phyloP scores from a whole-genome alignment of 2,797 vertebrate species.

The Cirrhinus mrigala region DNA sequence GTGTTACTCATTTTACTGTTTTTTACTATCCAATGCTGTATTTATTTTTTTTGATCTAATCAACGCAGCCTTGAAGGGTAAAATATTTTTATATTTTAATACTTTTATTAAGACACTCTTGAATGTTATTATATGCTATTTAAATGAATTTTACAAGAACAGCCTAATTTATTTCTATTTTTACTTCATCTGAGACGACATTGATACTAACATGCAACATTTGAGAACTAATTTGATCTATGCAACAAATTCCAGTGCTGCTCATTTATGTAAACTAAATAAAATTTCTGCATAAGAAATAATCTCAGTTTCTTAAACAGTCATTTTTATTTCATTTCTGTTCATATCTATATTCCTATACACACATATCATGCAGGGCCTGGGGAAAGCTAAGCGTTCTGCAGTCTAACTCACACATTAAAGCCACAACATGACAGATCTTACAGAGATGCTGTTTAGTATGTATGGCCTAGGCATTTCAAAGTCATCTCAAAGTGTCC shows the following conservation, averaged over 20 bases:
- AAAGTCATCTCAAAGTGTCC: conserved; percentile 27
- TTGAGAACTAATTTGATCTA: background rate
- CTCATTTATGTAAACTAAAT: background rate
- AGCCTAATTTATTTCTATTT: background rate
- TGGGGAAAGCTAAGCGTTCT: background rate
- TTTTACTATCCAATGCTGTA: too few relatives aligned
- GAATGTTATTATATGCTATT: background rate
- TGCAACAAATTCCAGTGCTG: background rate
- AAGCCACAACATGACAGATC: background rate
- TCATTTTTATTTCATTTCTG: background rate
- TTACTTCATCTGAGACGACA: background rate
- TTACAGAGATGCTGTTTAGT: conserved; percentile 15
- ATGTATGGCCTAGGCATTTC: conserved; percentile 11
- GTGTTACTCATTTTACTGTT: too few relatives aligned
- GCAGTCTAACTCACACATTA: conserved; percentile 4
- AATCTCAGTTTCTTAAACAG: conserved; percentile 9
- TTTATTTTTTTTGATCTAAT: background rate
- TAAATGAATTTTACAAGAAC: background rate
- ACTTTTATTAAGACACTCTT: too few relatives aligned
- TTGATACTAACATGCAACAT: background rate
- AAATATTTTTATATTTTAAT: too few relatives aligned
- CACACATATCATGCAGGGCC: background rate
- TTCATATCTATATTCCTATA: background rate
- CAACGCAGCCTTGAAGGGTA: background rate
- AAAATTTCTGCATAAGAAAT: background rate